A percentile compares a stretch with the other conserved stretches of the same genome.
Conservation (phyloP, 1,140 invertebrate genomes). For the Micrasema minimum region DNA sequence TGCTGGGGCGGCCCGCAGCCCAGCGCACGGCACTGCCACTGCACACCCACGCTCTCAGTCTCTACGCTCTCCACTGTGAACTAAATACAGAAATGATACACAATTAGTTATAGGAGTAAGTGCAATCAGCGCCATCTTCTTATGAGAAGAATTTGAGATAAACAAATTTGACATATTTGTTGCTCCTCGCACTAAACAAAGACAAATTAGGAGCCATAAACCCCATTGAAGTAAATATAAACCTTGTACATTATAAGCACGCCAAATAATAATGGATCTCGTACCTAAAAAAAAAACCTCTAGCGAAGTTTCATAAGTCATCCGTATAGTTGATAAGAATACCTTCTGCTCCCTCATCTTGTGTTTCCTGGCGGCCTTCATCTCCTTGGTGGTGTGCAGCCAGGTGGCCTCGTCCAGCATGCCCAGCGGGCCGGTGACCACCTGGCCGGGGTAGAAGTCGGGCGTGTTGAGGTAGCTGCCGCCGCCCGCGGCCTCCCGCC, state of each 20-base stretch:
- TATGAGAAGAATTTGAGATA: no score
- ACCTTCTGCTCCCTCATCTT: slow-evolving; percentile 70
- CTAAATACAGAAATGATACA: slow-evolving; percentile 56
- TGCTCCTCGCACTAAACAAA: no score
- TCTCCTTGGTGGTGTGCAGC: slow-evolving; percentile 80
- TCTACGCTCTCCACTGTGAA: slow-evolving; percentile 72
- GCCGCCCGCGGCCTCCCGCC: slow-evolving; percentile 51
- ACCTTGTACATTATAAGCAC: no score
- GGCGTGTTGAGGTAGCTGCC: slow-evolving; percentile 62
- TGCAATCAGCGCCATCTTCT: no score
- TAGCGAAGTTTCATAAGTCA: no score
- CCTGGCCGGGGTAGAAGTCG: slow-evolving; percentile 82
- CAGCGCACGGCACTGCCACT: slow-evolving; percentile 84
- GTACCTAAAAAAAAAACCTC: no score
- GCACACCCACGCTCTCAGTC: slow-evolving; percentile 74
- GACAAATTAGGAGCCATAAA: no score
- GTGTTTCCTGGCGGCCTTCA: slow-evolving; percentile 74
- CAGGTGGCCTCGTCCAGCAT: slow-evolving; percentile 81
- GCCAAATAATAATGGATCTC: no score
- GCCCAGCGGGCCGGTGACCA: slow-evolving; percentile 76
- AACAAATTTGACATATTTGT: no score
- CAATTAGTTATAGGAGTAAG: slow-evolving; percentile 16
- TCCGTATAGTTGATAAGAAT: no score
- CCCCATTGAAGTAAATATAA: no score
- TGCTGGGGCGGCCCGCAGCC: slow-evolving; percentile 74